Conservation (phyloP, 2,113 vertebrate genomes). For the Stictonetta naevosa region DNA sequence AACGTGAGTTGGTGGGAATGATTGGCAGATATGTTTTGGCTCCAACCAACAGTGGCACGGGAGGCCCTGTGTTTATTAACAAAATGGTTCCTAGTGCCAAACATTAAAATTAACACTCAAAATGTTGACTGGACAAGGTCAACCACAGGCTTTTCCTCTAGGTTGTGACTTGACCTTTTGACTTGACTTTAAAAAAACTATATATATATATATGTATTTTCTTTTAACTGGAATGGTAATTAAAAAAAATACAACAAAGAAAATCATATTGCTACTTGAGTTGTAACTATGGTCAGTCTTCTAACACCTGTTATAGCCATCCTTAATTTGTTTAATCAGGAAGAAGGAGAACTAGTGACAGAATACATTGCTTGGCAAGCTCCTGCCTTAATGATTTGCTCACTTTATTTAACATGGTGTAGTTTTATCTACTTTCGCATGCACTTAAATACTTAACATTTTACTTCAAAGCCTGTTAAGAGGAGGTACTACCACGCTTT, state of each 20-base stretch:
- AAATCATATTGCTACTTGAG: background rate
- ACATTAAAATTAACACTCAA: background rate
- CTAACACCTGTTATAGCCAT: background rate
- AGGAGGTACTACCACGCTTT: background rate
- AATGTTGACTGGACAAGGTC: background rate
- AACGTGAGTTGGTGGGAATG: background rate
- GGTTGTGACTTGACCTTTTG: background rate
- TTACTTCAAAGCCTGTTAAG: background rate
- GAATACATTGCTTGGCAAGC: background rate
- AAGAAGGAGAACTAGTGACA: background rate
- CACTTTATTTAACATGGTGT: background rate
- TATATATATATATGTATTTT: no score
- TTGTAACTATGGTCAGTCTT: background rate
- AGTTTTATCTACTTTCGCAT: background rate
- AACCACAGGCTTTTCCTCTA: background rate
- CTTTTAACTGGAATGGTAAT: background rate
- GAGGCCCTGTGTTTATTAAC: background rate
- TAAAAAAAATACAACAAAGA: background rate
- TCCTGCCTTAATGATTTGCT: background rate
- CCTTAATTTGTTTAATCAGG: background rate
- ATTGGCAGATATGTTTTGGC: background rate
- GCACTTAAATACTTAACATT: rapidly evolving
- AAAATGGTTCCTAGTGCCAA: background rate
- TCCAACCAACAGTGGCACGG: background rate
- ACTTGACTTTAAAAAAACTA: no score